Conservation (phyloP, 2,797 vertebrate genomes). For the Eulemur mongoz region DNA sequence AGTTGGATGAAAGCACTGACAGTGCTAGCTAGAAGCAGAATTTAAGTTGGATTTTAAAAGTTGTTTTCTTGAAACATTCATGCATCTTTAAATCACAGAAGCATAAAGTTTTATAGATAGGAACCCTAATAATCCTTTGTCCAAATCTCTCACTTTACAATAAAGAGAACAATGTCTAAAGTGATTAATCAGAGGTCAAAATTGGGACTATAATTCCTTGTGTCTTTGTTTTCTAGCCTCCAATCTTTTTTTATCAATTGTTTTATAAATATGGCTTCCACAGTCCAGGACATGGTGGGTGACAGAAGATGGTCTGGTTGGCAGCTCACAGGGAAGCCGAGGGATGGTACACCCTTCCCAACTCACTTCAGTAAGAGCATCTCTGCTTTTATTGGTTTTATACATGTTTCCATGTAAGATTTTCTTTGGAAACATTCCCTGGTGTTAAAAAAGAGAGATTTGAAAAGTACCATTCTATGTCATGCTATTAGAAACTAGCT, state of each 20-base stretch:
- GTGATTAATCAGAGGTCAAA: not conserved
- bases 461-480: not conserved
- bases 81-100: not conserved
- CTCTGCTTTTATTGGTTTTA: not conserved
- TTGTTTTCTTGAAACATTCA: not conserved
- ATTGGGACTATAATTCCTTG: not conserved
- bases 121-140: not conserved
- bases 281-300: not conserved
- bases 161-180: not conserved
- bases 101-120: not conserved
- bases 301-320: not conserved
- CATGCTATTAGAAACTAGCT: not conserved
- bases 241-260: not conserved
- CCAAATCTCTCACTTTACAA: not conserved
- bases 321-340: not conserved
- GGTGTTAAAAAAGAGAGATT: not conserved
- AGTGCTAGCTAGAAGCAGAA: not conserved
- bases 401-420: not conserved
- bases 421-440: not conserved
- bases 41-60: slow-evolving; percentile 24
- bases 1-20: slow-evolving; percentile 10
- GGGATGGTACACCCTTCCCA: not conserved
- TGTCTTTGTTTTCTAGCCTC: not conserved
- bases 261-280: not conserved
- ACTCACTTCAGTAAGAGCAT: not conserved